Percentiles rank a stretch among this genome's conserved stretches.
phyloP scores from a whole-genome alignment of 2,888 invertebrate genomes.

The Chymomyza amoena region DNA sequence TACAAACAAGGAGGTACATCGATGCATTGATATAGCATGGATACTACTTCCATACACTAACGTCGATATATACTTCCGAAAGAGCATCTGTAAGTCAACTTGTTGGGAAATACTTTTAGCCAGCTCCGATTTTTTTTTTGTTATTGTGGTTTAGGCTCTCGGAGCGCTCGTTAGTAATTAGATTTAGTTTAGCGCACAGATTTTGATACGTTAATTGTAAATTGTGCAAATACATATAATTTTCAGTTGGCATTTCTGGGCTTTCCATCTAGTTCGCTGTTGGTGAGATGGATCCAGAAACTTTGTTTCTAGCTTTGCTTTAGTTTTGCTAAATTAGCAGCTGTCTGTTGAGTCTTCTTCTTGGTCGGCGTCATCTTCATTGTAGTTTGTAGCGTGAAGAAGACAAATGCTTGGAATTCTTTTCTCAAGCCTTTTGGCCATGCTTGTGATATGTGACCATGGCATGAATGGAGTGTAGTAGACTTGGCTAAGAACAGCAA shows the following conservation, averaged over 20 bases:
- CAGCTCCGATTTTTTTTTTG: not conserved
- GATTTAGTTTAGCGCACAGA: slow-evolving; percentile 66
- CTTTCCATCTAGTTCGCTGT: slow-evolving; percentile 14
- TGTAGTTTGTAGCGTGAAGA: slow-evolving; percentile 57
- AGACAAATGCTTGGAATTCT: slow-evolving; percentile 66
- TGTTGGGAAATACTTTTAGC: not conserved
- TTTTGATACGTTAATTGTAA: slow-evolving; percentile 71
- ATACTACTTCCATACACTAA: too few species aligned
- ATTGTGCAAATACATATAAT: slow-evolving; percentile 68
- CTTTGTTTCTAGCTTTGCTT: slow-evolving; percentile 41
- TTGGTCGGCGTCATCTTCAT: not conserved
- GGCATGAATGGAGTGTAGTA: slow-evolving; percentile 31
- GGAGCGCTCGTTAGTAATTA: slow-evolving; percentile 51
- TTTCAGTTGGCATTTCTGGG: slow-evolving; percentile 40
- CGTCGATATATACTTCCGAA: not conserved
- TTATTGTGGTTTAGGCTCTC: not conserved
- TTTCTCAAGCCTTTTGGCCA: slow-evolving; percentile 71
- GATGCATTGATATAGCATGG: too few species aligned
- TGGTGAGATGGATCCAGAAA: not conserved
- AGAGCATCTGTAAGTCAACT: not conserved
- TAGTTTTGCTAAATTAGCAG: slow-evolving; percentile 64
- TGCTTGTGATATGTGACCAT: slow-evolving; percentile 64
- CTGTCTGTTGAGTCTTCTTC: slow-evolving; percentile 8
- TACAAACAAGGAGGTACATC: too few species aligned
- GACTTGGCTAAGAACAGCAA: not conserved